phyloP scores from a whole-genome alignment of 2,888 invertebrate species.

The Trissolcus japonicus region DNA sequence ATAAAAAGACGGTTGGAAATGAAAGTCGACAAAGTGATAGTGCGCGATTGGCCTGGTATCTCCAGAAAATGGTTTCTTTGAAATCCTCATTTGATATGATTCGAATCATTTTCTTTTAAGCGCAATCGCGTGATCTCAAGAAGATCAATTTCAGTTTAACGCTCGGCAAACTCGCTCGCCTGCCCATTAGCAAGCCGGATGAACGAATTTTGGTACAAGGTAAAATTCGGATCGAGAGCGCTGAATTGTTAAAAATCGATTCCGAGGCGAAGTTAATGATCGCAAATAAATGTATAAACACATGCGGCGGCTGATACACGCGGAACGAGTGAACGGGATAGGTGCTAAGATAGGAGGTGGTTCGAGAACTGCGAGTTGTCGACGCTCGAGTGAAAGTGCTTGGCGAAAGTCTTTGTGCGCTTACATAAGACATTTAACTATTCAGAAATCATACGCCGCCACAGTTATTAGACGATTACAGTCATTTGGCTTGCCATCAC shows the following conservation, averaged over 20 bases:
- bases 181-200: no score
- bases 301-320: slow-evolving; percentile 49
- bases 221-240: not conserved
- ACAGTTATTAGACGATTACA: slow-evolving; percentile 57
- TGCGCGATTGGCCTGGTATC: slow-evolving; percentile 26
- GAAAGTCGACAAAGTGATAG: slow-evolving; percentile 48
- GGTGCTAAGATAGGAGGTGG: slow-evolving; percentile 68
- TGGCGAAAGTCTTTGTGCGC: slow-evolving; percentile 74
- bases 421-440: slow-evolving; percentile 73
- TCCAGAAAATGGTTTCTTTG: slow-evolving; percentile 22
- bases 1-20: slow-evolving; percentile 47
- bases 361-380: slow-evolving; percentile 61
- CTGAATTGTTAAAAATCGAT: no score
- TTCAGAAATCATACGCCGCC: slow-evolving; percentile 67
- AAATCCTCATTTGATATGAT: slow-evolving; percentile 24
- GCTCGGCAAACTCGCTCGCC: no score
- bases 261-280: not conserved
- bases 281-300: slow-evolving; percentile 29
- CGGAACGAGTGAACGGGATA: slow-evolving; percentile 72
- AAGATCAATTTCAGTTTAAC: no score
- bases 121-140: no score
- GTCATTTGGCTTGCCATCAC: slow-evolving; percentile 52
- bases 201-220: not conserved
- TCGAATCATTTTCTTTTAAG: slow-evolving; percentile 25
- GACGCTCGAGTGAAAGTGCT: slow-evolving; percentile 73